These are phyloP conservation scores for Hippolais icterina DNA, from an alignment of 2,113 vertebrate species.

Conservation along the genomic window DNA sequence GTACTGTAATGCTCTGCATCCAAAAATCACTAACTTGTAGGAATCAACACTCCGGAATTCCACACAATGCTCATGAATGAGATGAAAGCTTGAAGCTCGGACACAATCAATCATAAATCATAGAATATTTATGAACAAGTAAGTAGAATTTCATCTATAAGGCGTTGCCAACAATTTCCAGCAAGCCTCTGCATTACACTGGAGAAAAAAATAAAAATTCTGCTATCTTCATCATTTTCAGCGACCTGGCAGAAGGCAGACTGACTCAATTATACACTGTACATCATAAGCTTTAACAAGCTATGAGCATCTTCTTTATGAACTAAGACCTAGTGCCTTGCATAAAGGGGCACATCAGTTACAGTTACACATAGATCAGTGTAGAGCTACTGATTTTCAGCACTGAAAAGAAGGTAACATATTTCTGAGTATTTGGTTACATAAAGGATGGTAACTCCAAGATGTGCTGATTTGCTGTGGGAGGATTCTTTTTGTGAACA, in stretches of 20 bases:
- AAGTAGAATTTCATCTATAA: neutral
- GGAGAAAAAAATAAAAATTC: neutral
- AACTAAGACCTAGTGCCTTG: neutral
- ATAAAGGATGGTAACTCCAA: neutral
- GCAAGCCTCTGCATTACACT: neutral
- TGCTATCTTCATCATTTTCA: neutral
- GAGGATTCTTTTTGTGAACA: neutral
- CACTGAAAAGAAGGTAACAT: neutral
- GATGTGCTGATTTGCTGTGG: neutral
- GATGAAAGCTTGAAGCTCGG: neutral
- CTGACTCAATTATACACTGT: neutral
- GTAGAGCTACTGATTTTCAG: neutral
- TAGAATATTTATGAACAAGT: neutral
- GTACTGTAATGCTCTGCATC: neutral
- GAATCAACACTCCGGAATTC: neutral
- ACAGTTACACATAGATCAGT: neutral
- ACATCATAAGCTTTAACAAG: neutral
- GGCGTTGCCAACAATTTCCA: neutral
- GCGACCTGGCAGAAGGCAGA: neutral
- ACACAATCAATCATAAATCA: neutral
- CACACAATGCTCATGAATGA: neutral
- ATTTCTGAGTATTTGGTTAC: neutral
- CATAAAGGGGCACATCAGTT: neutral
- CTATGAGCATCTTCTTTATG: neutral
- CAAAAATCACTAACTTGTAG: neutral